A percentile compares a stretch with the other conserved stretches of the same genome.
Evolutionary conservation across 2,797 vertebrate species (phyloP).

Genomic region (Sebastes iracundus): DNA sequence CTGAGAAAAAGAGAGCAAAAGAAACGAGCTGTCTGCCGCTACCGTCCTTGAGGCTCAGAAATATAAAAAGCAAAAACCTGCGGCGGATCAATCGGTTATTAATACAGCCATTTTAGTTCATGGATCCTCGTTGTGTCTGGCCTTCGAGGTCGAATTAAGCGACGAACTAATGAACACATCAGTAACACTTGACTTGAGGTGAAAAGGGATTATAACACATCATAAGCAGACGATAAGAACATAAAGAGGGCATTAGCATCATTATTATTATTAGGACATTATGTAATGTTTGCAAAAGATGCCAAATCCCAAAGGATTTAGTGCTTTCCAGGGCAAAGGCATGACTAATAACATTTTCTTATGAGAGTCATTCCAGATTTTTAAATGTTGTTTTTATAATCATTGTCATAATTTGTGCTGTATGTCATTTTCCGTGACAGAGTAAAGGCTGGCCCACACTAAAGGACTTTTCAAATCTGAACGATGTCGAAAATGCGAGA

Average conservation of each 20-base stretch:
- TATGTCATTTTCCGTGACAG: conserved; percentile 17
- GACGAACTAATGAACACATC: conserved; percentile 67
- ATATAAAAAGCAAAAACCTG: not conserved
- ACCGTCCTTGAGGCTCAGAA: conserved; percentile 43
- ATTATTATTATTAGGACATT: conserved; percentile 55
- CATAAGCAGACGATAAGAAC: conserved; percentile 60
- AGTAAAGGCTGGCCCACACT: not conserved
- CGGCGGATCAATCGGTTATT: conserved; percentile 52
- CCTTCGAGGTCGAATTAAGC: conserved; percentile 53
- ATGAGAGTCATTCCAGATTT: conserved; percentile 30
- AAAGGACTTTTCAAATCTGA: too few relatives aligned
- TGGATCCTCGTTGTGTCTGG: conserved; percentile 40
- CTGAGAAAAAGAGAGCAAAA: conserved; percentile 28
- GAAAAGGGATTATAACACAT: conserved; percentile 69
- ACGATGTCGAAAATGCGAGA: too few relatives aligned
- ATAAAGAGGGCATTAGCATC: conserved; percentile 72
- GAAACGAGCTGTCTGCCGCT: conserved; percentile 11
- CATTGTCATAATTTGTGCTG: conserved; percentile 15
- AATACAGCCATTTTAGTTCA: conserved; percentile 39
- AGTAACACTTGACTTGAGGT: conserved; percentile 61
- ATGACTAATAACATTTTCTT: conserved; percentile 53
- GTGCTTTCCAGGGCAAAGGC: conserved; percentile 49
- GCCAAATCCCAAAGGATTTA: conserved; percentile 58
- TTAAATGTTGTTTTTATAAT: conserved; percentile 10
- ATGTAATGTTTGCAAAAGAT: conserved; percentile 62